These are phyloP conservation scores for Aspidapion aeneum DNA, from an alignment of 2,888 invertebrate species.

Conservation along the genomic window DNA sequence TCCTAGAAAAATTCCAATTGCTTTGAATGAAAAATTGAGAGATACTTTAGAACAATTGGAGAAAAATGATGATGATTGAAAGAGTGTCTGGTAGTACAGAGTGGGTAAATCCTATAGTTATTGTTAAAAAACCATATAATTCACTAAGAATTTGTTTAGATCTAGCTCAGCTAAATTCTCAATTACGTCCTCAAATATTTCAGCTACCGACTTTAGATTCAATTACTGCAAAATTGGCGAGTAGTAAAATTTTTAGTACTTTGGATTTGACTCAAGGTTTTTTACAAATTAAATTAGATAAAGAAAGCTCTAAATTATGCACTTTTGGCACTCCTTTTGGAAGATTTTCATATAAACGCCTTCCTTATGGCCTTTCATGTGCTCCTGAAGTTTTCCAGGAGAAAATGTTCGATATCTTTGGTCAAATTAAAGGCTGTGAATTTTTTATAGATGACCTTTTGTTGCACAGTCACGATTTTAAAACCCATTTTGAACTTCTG, in stretches of 20 bases:
- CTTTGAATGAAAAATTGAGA: not conserved
- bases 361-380: not conserved
- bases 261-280: not conserved
- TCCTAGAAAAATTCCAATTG: not conserved
- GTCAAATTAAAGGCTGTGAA: not conserved
- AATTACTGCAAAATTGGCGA: not conserved
- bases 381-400: not conserved
- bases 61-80: not conserved
- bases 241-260: not conserved
- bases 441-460: not conserved
- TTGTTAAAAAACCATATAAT: not conserved
- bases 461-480: not conserved
- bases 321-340: not conserved
- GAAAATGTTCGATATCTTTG: not conserved
- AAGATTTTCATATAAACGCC: not conserved
- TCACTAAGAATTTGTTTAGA: not conserved
- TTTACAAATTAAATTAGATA: not conserved
- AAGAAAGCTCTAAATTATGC: not conserved
- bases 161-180: not conserved
- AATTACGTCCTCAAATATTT: not conserved
- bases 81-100: not conserved
- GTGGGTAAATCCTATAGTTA: constrained; percentile 2
- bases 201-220: not conserved
- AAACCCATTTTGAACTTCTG: not conserved
- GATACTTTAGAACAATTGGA: not conserved